phyloP scores from a whole-genome alignment of 2,797 vertebrate species.

The Paguma larvata region DNA sequence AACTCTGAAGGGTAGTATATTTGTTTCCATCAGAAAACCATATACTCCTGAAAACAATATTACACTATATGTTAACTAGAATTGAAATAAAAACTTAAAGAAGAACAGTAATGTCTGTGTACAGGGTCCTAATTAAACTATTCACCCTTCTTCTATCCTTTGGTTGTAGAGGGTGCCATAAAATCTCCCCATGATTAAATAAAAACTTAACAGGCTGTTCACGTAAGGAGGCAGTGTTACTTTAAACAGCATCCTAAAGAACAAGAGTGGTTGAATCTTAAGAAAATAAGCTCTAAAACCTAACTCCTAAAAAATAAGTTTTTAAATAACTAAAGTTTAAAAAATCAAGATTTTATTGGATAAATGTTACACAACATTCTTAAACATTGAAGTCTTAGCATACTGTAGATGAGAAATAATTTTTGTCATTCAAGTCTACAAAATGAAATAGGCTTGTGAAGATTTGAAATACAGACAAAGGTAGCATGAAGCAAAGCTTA shows the following conservation, averaged over 20 bases:
- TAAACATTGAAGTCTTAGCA: slow-evolving; percentile 91
- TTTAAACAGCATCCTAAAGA: neutral
- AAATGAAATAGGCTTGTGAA: slow-evolving; percentile 90
- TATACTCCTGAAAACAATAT: no score
- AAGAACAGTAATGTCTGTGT: neutral
- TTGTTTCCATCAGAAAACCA: neutral
- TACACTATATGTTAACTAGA: no score
- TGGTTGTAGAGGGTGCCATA: neutral
- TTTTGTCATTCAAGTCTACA: slow-evolving; percentile 90
- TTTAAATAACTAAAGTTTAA: slow-evolving; percentile 79
- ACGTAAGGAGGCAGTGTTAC: neutral
- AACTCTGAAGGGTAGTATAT: neutral
- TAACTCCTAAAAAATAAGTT: slow-evolving; percentile 54
- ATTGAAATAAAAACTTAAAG: no score
- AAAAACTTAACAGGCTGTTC: neutral
- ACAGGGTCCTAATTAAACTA: neutral
- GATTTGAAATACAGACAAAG: slow-evolving; percentile 89
- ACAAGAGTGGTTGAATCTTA: slow-evolving; percentile 34
- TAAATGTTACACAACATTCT: slow-evolving; percentile 91
- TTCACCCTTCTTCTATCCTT: neutral
- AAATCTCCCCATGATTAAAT: neutral
- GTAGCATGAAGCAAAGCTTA: slow-evolving; percentile 91
- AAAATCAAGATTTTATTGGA: slow-evolving; percentile 91
- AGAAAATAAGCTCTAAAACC: slow-evolving; percentile 33
- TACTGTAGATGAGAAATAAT: slow-evolving; percentile 89